These are phyloP conservation scores for Protosalanx chinensis DNA, from an alignment of 2,797 vertebrate genomes.

Conservation along the genomic window DNA sequence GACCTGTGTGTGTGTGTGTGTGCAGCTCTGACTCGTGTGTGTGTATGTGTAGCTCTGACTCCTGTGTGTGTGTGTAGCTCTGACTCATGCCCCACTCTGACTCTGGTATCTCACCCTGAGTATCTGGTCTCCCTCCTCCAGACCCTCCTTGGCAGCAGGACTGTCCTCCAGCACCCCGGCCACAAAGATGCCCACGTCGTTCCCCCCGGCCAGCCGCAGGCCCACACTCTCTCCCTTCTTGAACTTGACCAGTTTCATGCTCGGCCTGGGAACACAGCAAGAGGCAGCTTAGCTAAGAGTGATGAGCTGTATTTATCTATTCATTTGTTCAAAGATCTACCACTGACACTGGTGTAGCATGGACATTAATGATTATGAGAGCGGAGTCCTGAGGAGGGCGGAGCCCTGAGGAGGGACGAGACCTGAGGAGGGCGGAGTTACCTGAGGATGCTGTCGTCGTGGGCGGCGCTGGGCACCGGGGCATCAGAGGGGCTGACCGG, in stretches of 20 bases:
- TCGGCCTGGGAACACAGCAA: constrained; percentile 74
- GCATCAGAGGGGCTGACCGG: constrained; percentile 96
- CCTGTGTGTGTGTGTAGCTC: too few species aligned
- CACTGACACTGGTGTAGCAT: too few species aligned
- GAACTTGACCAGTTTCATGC: constrained; percentile 99
- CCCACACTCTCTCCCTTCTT: constrained; percentile 98
- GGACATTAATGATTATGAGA: too few species aligned
- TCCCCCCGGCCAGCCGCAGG: constrained; percentile 93
- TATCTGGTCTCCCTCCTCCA: constrained; percentile 99
- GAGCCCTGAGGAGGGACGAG: too few species aligned
- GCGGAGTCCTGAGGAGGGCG: too few species aligned
- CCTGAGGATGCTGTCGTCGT: constrained; percentile 94
- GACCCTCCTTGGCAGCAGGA: constrained; percentile 95
- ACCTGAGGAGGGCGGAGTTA: constrained; percentile 44
- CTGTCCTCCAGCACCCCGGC: constrained; percentile 97
- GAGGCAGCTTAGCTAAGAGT: neutral
- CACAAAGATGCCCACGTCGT: constrained; percentile 98
- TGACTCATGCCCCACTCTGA: constrained; percentile 81
- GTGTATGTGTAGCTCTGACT: too few species aligned
- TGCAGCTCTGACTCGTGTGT: constrained; percentile 34
- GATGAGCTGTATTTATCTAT: too few species aligned
- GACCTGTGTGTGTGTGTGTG: neutral
- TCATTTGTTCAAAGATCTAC: too few species aligned
- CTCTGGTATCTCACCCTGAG: constrained; percentile 85
- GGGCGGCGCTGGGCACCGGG: constrained; percentile 86